Evolutionary conservation across 2,113 vertebrate genomes (phyloP).

Genomic region (Paralichthys olivaceus): DNA sequence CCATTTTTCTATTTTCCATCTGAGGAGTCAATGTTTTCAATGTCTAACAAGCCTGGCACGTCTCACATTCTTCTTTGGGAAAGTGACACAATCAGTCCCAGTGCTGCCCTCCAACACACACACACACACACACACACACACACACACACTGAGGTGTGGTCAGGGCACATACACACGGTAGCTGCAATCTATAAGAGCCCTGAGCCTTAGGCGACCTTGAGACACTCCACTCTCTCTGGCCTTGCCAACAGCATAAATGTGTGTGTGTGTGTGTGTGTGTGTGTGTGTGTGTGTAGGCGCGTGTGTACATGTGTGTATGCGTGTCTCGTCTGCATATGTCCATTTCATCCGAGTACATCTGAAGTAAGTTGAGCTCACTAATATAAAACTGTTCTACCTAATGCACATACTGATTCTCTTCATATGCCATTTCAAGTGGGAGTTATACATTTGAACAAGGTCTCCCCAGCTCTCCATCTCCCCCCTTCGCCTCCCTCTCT

Average conservation of each 20-base stretch:
- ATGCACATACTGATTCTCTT: constrained; percentile 52
- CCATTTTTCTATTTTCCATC: constrained; percentile 51
- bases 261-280: background rate
- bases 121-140: constrained; percentile 30
- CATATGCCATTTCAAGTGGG: constrained; percentile 65
- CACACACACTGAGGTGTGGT: constrained; percentile 66
- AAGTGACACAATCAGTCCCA: constrained; percentile 84
- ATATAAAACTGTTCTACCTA: constrained; percentile 41
- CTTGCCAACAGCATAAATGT: constrained; percentile 65
- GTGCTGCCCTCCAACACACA: constrained; percentile 71
- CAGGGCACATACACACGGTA: constrained; percentile 62
- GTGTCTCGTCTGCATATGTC: constrained; percentile 18
- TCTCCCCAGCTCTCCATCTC: constrained; percentile 41
- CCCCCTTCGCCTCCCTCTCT: constrained; percentile 69
- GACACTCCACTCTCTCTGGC: constrained; percentile 61
- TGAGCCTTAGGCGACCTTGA: constrained; percentile 79
- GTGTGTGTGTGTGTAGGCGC: constrained; percentile 5
- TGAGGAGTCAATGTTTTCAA: constrained; percentile 85
- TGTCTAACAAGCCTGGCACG: constrained; percentile 86
- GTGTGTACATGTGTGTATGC: constrained; percentile 15
- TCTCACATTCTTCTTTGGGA: constrained; percentile 82
- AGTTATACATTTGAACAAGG: constrained; percentile 69
- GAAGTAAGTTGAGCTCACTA: constrained; percentile 14
- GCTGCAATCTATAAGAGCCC: constrained; percentile 78
- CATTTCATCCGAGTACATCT: constrained; percentile 11